phyloP scores from a whole-genome alignment of 2,797 vertebrate species.

The Gymnothorax javanicus region DNA sequence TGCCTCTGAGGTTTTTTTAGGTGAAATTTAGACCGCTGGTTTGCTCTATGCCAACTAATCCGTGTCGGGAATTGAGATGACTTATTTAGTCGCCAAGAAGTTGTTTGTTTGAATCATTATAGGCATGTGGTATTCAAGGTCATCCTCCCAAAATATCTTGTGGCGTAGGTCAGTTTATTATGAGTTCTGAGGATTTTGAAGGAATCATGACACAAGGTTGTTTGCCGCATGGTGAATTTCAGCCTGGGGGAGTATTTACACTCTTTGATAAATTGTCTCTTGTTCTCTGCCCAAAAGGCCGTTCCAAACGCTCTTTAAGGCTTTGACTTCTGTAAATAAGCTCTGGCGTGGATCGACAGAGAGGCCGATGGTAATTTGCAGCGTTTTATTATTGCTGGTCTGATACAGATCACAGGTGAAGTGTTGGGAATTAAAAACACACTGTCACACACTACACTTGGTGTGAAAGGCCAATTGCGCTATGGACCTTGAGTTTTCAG shows the following conservation, averaged over 20 bases:
- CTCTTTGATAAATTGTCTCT: not conserved
- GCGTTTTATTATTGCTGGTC: not conserved
- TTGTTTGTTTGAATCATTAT: not conserved
- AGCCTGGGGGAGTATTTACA: not conserved
- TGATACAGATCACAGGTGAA: constrained; percentile 1
- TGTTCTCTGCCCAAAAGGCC: not conserved
- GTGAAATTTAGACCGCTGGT: not conserved
- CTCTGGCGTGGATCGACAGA: not conserved
- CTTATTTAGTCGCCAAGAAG: not conserved
- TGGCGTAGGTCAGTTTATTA: not conserved
- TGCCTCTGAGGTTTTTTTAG: not conserved
- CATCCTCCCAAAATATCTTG: not conserved
- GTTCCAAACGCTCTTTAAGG: not conserved
- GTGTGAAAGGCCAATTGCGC: not conserved
- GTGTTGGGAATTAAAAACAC: not conserved
- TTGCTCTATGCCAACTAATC: not conserved
- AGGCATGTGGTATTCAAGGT: not conserved
- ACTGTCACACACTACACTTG: not conserved
- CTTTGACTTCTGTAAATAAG: not conserved
- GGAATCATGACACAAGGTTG: not conserved
- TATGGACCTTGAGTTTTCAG: not conserved
- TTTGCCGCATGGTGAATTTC: not conserved
- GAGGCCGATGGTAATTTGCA: not conserved
- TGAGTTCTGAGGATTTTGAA: not conserved
- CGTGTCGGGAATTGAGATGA: not conserved